These are phyloP conservation scores for Beaufortia kweichowensis DNA, from an alignment of 2,113 vertebrate species.

Conservation along the genomic window DNA sequence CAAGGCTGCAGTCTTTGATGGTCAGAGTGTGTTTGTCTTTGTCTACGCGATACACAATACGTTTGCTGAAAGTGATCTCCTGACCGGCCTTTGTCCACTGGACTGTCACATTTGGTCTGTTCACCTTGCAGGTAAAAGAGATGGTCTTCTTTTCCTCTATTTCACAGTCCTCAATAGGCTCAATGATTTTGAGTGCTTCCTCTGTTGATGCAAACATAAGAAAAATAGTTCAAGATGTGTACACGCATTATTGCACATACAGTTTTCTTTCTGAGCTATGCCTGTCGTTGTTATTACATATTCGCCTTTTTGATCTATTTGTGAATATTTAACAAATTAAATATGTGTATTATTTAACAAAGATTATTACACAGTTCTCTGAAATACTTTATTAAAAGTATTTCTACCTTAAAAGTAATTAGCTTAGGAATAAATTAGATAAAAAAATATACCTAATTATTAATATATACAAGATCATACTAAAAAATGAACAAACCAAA, in stretches of 20 bases:
- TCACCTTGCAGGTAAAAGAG: constrained; percentile 93
- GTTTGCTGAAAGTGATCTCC: constrained; percentile 86
- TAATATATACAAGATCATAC: too few relatives aligned
- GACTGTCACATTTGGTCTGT: constrained; percentile 88
- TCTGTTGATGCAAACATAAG: constrained; percentile 70
- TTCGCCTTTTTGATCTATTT: too few relatives aligned
- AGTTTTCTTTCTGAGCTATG: too few relatives aligned
- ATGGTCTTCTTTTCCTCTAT: constrained; percentile 96
- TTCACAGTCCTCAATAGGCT: constrained; percentile 90
- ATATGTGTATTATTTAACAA: too few relatives aligned
- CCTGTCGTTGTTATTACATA: too few relatives aligned
- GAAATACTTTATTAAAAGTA: too few relatives aligned
- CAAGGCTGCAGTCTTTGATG: constrained; percentile 90
- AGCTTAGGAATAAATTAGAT: too few relatives aligned
- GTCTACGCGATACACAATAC: constrained; percentile 85
- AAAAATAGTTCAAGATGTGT: background rate
- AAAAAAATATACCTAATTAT: too few relatives aligned
- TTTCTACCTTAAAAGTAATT: too few relatives aligned
- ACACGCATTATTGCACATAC: background rate
- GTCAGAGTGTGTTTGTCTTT: constrained; percentile 90
- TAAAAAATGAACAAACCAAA: too few relatives aligned
- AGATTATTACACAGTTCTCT: too few relatives aligned
- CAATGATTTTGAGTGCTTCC: constrained; percentile 88
- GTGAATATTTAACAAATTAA: too few relatives aligned
- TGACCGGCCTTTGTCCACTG: constrained; percentile 91